Evolutionary conservation across 2,888 invertebrate genomes (phyloP), one percentile per base, ranked within the genome.

Genomic region (Eustalomyia histrio): DNA sequence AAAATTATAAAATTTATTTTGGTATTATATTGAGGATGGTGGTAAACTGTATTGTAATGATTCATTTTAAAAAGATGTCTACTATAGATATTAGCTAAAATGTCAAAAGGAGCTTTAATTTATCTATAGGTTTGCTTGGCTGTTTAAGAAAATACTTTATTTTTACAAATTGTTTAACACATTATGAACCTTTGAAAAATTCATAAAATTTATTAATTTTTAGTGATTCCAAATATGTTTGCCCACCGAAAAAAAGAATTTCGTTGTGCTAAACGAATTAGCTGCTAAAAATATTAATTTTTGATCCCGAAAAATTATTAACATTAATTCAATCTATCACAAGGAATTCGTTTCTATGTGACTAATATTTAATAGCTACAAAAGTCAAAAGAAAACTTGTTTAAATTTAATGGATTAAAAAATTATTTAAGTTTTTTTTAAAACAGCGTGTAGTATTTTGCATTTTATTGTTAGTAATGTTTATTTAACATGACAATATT

Each of bases 401-500:
- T 10, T 24, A 9, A 5, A 8, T n/a, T 55, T 55, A 55, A 55
- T 16, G 55, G 21, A 29, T 21, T 55, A 21, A 55, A 21, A 55
- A 24, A 55, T 55, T 14, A 6, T 1, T 21, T 39, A 18, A 9
- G 17, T n/a, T n/a, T 21, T n/a, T n/a, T n/a, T n/a, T n/a, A n/a
- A n/a, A n/a, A n/a, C n/a, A n/a, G n/a, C n/a, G n/a, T 53, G 24
- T 24, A 21, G n/a, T 10, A 53, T 5, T 8, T 17, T 12, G 43
- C 53, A 29, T 29, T 7, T 29, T 29, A 7, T 29, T 29, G 29
- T 7, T 9, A 17, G 35, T 58, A 80, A 76, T 68, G 43, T 68
- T 39, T 24, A 52, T 76, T 64, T 18, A 76, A 52, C 69, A 76
- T 60, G 80, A 65, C 73, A 74, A 65, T 35, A 69, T 80, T 80